These are phyloP conservation scores for Synanthedon vespiformis DNA, from an alignment of 2,888 invertebrate genomes.

Conservation along the genomic window DNA sequence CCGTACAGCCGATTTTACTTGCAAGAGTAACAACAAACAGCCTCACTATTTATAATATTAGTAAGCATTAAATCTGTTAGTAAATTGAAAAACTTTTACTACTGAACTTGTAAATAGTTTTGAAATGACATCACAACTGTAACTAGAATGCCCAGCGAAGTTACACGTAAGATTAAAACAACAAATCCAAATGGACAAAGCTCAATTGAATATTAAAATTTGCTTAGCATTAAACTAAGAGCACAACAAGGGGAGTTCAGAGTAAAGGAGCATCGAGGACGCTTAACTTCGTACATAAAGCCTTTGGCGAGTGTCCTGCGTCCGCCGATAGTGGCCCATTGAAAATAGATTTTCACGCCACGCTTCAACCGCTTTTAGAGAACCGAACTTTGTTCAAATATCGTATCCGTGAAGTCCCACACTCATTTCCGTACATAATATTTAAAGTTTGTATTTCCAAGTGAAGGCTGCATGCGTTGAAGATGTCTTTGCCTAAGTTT, in stretches of 20 bases:
- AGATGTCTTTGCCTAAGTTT: no score
- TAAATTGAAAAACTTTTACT: no score
- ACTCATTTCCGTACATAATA: constrained; percentile 15
- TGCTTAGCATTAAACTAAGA: constrained; percentile 57
- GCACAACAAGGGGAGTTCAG: constrained; percentile 44
- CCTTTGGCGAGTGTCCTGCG: constrained; percentile 54
- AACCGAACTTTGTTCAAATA: constrained; percentile 55
- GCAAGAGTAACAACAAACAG: no score
- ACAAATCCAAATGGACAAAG: constrained; percentile 29
- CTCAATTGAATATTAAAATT: constrained; percentile 68
- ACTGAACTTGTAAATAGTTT: no score
- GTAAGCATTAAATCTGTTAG: no score
- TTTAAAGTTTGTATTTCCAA: background rate
- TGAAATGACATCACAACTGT: no score
- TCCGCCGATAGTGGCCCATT: constrained; percentile 65
- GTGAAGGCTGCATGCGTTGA: no score
- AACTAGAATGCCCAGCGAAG: background rate
- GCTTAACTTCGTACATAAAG: constrained; percentile 58
- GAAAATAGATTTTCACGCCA: constrained; percentile 69
- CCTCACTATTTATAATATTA: no score
- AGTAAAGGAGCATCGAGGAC: constrained; percentile 46
- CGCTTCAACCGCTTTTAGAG: constrained; percentile 42
- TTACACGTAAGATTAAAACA: background rate
- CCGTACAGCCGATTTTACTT: no score
- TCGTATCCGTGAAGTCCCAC: constrained; percentile 14